Evolutionary conservation across 1,140 invertebrate genomes (phyloP), one percentile per base, ranked within the genome.

Genomic region (Capitella teleta): DNA sequence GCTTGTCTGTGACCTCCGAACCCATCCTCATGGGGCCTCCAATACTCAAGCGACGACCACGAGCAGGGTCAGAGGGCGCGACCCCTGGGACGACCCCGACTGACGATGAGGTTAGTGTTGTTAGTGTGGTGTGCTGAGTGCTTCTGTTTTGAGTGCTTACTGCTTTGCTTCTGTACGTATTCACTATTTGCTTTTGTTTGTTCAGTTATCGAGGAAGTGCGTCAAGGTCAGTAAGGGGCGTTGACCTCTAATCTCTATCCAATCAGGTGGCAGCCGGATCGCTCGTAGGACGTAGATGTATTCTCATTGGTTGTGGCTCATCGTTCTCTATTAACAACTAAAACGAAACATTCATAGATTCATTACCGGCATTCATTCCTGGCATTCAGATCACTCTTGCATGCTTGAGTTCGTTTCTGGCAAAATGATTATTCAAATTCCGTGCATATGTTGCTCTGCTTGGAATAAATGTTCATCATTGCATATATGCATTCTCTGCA

Each of bases 1-100:
- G 30, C n/a, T 50, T 42, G 19, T 52, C 53, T 16, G 49, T 51
- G 34, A 47, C 37, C 8, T 55, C 53, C n/a, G 53, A 55, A 10
- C 28, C 36, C 14, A 40, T 46, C 28, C 23, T 28, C 36, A 8
- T 53, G 36, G 37, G 37, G 23, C 43, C 47, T 5, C 47, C 47
- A 2, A 51, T 46, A 21, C 19, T 51, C 10, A 45, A 38, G 23
- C 25, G 25, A 19, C 28, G 37, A 5, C 16, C 19, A 3, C 26
- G 49, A 25, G 21, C 49, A 4, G 37, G 28, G 16, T 51, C 49
- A 24, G 49, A 51, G 24, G 49, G 49, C 10, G 49, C 49, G 19
- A 38, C 30, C 21, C 49, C 53, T n/a, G 43, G 26, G 18, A 37
- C 36, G 8, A 47, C 45, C 18, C 30, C 45, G 19, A 21, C n/a